Evolutionary conservation across 30 jellyfish, hydroid and myxozoan species (phyloP).

Genomic region (Chironex yamaguchii): DNA sequence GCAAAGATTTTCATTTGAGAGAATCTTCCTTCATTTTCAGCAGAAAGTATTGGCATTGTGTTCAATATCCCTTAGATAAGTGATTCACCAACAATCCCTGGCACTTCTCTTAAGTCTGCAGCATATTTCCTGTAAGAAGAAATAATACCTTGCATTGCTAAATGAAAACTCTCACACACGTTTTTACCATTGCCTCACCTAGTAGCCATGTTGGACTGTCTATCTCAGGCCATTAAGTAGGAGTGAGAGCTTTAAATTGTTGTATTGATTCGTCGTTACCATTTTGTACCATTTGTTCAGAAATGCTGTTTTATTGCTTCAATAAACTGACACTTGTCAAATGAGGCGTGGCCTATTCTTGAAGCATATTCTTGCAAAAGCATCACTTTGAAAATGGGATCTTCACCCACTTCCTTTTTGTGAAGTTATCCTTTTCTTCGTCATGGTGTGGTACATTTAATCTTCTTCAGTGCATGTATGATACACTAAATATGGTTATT

Average conservation of each 20-base stretch:
- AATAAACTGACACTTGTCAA: neutral
- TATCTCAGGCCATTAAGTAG: neutral
- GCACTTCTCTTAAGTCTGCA: neutral
- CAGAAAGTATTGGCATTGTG: neutral
- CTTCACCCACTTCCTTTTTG: neutral
- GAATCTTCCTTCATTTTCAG: neutral
- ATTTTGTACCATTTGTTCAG: neutral
- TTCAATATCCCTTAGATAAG: neutral
- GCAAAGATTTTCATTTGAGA: neutral
- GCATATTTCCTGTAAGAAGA: neutral
- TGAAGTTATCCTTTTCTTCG: neutral
- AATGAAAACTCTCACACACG: neutral
- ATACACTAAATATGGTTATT: constrained; percentile 24
- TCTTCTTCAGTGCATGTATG: constrained; percentile 14
- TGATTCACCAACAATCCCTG: neutral
- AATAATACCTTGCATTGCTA: neutral
- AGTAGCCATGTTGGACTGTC: neutral
- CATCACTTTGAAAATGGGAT: neutral
- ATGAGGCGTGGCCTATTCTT: neutral
- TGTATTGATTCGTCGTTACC: neutral
- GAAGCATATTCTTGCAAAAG: neutral
- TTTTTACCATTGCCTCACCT: neutral
- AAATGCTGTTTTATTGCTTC: neutral
- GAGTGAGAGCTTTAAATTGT: neutral
- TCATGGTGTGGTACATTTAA: constrained; percentile 4